Base-by-base conservation (phyloP, 2,888 invertebrate species). In the Nomada ruficornis region DNA sequence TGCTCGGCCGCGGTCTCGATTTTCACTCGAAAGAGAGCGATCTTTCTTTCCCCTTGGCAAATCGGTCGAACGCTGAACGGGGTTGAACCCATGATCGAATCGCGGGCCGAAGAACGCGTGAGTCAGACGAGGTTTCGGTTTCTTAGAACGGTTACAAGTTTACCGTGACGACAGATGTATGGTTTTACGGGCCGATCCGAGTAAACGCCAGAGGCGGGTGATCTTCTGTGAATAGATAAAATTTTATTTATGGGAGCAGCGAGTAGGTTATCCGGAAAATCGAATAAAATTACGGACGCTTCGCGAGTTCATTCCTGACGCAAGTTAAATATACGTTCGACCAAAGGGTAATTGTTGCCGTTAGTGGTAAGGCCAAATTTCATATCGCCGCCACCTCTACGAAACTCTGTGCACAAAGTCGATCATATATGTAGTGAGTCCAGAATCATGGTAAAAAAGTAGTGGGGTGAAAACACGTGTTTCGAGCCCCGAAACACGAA, bases 61-160 rank as follows among this genome's bases (percentile, higher is more conserved):
- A 47, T 63, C 44, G 13, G 7, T 44, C 5, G 36, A 36, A 5
- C 26, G 7, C 5, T 3, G 36, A 10, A 20, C 36, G 50, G 29
- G 18, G 29, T 5, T 5, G 10, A 29, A 26, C n/a, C 4, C 20
- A 44, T 69, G 9, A 18, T 57, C 9, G 44, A 44, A 20, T 44
- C 62, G 13, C 3, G 47, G 11, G 47, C 7, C 62, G 3, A n/a
- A 63, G 23, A 29, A 18, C 52, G 65, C n/a, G 29, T 44, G 47
- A 70, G 29, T 59, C 72, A 55, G 44, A 18, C 42, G 42, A 55
- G 13, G 4, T 70, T 42, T 54, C 54, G 18, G 44, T 64, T 72
- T 57, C 42, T 20, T 47, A 4, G 29, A 73, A 64, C 59, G 18
- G 29, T 36, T 26, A 70, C 29, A 26, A 42, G 26, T 2, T n/a